Evolutionary conservation across 2,113 vertebrate genomes (phyloP), one percentile per base, ranked within the genome.

Genomic region (Dromaius novaehollandiae): DNA sequence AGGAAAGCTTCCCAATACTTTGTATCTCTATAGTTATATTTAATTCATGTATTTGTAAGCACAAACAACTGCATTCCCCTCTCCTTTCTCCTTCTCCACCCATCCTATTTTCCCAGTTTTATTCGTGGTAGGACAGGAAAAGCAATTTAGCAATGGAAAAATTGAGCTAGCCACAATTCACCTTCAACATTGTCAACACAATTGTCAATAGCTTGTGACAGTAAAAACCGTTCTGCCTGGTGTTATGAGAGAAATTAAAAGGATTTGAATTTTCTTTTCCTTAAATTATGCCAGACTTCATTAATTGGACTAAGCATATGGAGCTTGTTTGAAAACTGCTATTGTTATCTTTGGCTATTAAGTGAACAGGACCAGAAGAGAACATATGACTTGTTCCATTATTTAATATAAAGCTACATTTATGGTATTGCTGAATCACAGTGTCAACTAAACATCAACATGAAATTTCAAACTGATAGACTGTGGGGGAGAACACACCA

Each of bases 41-140:
- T 91, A 82, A 88, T 34, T 91, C 75, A 38, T 25, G 40, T 79
- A 90, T 93, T 55, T 93, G 80, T 82, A 80, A 92, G 91, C 89
- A 95, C 66, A 82, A 69, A 65, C 61, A 83, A n/a, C 61, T 87
- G 44, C 51, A 50, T 74, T 86, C 22, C 71, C 61, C 48, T 94
- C 24, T 84, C 46, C 69, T 6, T 83, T 76, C 44, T 85, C 15
- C 25, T 71, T 84, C 30, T 91, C 56, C n/a, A 71, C 20, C 28
- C 30, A 64, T 86, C 55, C 50, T 28, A 20, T 89, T 90, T 66
- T 56, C 90, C 70, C 51, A 56, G 12, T 86, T 95, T 96, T 93
- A 89, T 88, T 95, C 42, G 70, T 80, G 22, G n/a, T 80, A 85
- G 86, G 94, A 97, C 85, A 95, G 51, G 2, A 17, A 66, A 90